phyloP scores from a whole-genome alignment of 1,140 invertebrate species.

The Calliopsis andreniformis region DNA sequence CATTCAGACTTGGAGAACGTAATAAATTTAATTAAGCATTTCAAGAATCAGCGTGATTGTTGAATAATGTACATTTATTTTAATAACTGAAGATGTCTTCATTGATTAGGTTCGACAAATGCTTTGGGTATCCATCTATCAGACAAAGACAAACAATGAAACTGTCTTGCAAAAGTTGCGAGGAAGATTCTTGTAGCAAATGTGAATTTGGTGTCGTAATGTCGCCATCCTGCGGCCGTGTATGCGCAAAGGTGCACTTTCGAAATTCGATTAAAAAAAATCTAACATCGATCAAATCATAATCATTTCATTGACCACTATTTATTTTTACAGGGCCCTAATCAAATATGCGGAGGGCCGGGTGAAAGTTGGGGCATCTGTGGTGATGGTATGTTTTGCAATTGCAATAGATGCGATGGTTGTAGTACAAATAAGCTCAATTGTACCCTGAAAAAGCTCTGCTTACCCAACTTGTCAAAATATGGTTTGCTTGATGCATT shows the following conservation, averaged over 20 bases:
- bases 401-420: conserved; percentile 80
- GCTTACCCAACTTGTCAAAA: conserved; percentile 32
- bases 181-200: conserved; percentile 62
- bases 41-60: no score
- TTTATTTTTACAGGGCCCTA: conserved; percentile 78
- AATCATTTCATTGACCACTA: no score
- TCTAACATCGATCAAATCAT: no score
- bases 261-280: not conserved
- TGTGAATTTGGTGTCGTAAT: conserved; percentile 65
- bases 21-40: no score
- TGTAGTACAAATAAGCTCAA: conserved; percentile 78
- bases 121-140: conserved; percentile 58
- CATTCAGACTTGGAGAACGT: no score
- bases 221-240: conserved; percentile 61
- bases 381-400: conserved; percentile 82
- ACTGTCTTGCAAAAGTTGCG: conserved; percentile 63
- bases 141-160: conserved; percentile 45
- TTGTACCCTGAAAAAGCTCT: conserved; percentile 69
- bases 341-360: conserved; percentile 80
- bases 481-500: not conserved
- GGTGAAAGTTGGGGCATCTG: conserved; percentile 78
- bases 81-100: not conserved
- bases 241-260: conserved; percentile 69
- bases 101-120: conserved; percentile 40
- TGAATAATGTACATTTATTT: no score